Percentiles rank a stretch among this genome's conserved stretches.
Conservation (phyloP, 2,888 invertebrate genomes). For the Isoperla grammatica region DNA sequence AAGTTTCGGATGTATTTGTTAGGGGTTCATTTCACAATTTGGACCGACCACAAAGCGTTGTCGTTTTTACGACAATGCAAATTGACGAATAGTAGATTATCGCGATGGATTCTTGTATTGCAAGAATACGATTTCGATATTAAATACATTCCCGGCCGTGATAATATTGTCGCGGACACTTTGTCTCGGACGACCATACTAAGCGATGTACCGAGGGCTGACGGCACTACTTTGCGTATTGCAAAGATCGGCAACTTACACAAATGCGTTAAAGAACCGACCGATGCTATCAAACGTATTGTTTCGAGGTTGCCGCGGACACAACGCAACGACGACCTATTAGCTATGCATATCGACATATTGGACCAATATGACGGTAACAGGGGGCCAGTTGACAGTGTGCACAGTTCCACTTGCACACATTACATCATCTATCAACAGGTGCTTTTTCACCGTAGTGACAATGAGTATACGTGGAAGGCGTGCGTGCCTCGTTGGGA, state of each 20-base stretch:
- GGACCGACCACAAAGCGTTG: conserved; percentile 13
- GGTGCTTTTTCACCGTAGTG: too few species aligned
- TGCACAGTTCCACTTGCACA: too few species aligned
- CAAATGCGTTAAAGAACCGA: neutral
- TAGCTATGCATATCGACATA: neutral
- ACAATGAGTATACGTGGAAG: too few species aligned
- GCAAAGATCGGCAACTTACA: neutral
- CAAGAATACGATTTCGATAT: conserved; percentile 4
- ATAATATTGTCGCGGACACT: neutral
- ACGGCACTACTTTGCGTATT: too few species aligned
- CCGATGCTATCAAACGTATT: neutral
- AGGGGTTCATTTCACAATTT: neutral
- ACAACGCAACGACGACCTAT: neutral
- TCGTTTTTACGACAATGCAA: conserved; percentile 1
- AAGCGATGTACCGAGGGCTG: too few species aligned
- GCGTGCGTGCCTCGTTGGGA: too few species aligned
- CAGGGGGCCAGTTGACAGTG: too few species aligned
- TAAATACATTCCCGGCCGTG: neutral
- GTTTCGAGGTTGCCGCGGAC: neutral
- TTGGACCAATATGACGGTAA: neutral
- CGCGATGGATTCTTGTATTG: neutral
- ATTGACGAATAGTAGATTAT: too few species aligned
- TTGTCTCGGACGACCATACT: neutral
- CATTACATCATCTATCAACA: too few species aligned
- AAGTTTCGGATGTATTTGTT: neutral